Evolutionary conservation across 2,888 invertebrate species (phyloP).

Genomic region (Drosophila incognita): DNA sequence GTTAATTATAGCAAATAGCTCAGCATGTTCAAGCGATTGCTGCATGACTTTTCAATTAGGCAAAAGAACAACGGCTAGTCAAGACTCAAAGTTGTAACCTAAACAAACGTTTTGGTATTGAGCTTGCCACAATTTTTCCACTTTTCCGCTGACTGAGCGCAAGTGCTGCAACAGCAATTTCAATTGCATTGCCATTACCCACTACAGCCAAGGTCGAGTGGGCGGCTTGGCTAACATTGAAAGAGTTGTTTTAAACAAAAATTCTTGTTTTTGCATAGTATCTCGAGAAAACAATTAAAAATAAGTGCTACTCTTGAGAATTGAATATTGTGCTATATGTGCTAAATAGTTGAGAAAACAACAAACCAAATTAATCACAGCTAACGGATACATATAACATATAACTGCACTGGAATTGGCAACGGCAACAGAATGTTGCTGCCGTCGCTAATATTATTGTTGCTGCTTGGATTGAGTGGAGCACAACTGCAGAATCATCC

Average conservation of each 20-base stretch:
- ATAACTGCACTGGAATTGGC: slow-evolving; percentile 72
- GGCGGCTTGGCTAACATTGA: slow-evolving; percentile 66
- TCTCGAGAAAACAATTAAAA: slow-evolving; percentile 23
- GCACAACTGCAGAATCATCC: slow-evolving; percentile 89
- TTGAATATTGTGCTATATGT: slow-evolving; percentile 54
- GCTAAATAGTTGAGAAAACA: slow-evolving; percentile 68
- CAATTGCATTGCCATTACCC: slow-evolving; percentile 34
- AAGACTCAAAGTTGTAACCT: slow-evolving; percentile 10
- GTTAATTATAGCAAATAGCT: slow-evolving; percentile 15
- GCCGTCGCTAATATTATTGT: slow-evolving; percentile 48
- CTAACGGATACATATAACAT: slow-evolving; percentile 60
- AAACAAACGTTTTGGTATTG: slow-evolving; percentile 26
- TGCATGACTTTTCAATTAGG: slow-evolving; percentile 41
- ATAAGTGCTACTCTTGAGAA: slow-evolving; percentile 6
- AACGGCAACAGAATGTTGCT: slow-evolving; percentile 72
- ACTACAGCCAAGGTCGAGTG: slow-evolving; percentile 67
- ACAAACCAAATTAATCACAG: slow-evolving; percentile 37
- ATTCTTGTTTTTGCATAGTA: slow-evolving; percentile 38
- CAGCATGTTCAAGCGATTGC: slow-evolving; percentile 5
- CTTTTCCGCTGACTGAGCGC: slow-evolving; percentile 46
- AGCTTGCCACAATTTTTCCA: slow-evolving; percentile 18
- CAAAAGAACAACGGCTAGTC: slow-evolving; percentile 10
- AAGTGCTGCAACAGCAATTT: slow-evolving; percentile 24
- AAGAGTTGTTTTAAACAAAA: slow-evolving; percentile 49
- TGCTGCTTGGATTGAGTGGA: slow-evolving; percentile 32